Conservation (phyloP, 2,797 vertebrate genomes). For the Thaleichthys pacificus region DNA sequence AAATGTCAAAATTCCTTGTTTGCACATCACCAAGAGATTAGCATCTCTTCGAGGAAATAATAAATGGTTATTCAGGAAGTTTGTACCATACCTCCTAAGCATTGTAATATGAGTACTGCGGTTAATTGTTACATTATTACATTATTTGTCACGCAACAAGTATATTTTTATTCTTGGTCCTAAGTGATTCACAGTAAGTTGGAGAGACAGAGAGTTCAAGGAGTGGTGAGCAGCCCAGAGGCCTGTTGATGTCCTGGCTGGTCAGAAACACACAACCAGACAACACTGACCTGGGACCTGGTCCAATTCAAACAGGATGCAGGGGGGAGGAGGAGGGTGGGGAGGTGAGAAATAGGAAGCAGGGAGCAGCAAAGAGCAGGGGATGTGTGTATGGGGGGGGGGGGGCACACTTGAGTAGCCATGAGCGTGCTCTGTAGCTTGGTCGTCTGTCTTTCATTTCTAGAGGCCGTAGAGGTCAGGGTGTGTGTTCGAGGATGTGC, state of each 20-base stretch:
- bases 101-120: too few species aligned
- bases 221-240: constrained; percentile 13
- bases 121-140: too few species aligned
- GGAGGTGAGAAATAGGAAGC: constrained; percentile 13
- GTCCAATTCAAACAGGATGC: constrained; percentile 55
- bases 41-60: neutral
- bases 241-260: constrained; percentile 36
- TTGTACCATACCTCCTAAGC: too few species aligned
- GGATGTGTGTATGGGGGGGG: too few species aligned
- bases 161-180: too few species aligned
- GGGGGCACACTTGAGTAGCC: too few species aligned
- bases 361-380: neutral
- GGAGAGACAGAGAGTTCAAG: neutral
- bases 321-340: constrained; percentile 28
- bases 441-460: constrained; percentile 26
- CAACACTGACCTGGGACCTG: constrained; percentile 37
- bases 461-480: neutral
- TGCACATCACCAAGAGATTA: too few species aligned
- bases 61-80: neutral
- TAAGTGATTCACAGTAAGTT: too few species aligned
- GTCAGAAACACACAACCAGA: constrained; percentile 14
- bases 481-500: too few species aligned
- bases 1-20: too few species aligned
- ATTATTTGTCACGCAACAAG: too few species aligned
- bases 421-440: too few species aligned